These are phyloP conservation scores for Cromileptes altivelis DNA, from an alignment of 2,113 vertebrate species.

Conservation along the genomic window DNA sequence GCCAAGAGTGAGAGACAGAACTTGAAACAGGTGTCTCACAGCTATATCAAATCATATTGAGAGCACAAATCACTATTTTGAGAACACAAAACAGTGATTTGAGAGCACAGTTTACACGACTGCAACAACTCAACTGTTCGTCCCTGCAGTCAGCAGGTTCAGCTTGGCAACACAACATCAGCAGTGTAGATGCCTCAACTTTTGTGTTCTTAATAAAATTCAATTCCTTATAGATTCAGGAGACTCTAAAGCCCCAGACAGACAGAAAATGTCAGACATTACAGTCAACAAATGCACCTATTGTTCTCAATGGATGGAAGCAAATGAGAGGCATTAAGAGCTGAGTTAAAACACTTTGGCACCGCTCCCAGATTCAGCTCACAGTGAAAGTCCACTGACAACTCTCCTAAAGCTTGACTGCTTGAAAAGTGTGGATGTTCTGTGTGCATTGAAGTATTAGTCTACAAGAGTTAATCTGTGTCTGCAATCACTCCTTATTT, in stretches of 20 bases:
- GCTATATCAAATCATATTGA: neutral
- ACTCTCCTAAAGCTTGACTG: conserved; percentile 1
- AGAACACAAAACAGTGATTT: neutral
- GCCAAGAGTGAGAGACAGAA: neutral
- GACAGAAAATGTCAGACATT: conserved; percentile 37
- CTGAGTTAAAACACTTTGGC: conserved; percentile 42
- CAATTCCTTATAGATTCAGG: conserved; percentile 30
- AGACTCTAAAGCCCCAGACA: conserved; percentile 15
- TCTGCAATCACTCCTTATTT: neutral
- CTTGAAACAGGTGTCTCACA: neutral
- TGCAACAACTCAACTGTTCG: neutral
- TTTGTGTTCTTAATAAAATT: conserved; percentile 34
- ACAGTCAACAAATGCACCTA: conserved; percentile 42
- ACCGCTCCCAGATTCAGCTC: conserved; percentile 24
- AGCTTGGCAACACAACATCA: neutral
- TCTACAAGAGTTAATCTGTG: neutral
- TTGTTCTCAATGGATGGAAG: conserved; percentile 44
- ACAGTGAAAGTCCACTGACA: conserved; percentile 20
- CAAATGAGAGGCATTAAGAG: conserved; percentile 45
- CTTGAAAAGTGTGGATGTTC: neutral
- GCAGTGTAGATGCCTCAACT: neutral
- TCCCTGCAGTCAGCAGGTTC: neutral
- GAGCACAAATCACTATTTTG: neutral
- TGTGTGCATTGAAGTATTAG: neutral
- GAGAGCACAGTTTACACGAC: neutral